Evolutionary conservation across 2,113 vertebrate species (phyloP), one percentile per base, ranked within the genome.

Genomic region (Thryonomys swinderianus): DNA sequence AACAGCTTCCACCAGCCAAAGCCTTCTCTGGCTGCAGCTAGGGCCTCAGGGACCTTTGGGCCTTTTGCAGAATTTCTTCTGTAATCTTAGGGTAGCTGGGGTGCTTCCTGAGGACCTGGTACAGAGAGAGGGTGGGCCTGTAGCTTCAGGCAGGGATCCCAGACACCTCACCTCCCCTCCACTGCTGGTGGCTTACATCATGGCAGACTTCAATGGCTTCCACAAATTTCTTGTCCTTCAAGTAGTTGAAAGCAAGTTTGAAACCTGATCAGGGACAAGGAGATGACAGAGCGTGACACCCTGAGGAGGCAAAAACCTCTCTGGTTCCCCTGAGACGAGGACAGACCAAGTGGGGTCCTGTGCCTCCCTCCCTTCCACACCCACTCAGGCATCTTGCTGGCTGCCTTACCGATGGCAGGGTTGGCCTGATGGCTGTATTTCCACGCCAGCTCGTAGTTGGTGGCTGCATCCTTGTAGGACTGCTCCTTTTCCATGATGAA

Each of bases 401-500:
- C 11, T 17, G 66, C 73, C 98, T 94, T 92, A 99, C 99, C 98
- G 0, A 98, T 88, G 23, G 98, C 94, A 1, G 98, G 98, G 95
- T 90, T 98, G 69, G 96, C 78, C 5, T 92, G 95, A 74, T 97
- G 97, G 82, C 98, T 98, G 78, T 98, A 98, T 66, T 98, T 98
- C 99, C 98, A 99, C 88, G 99, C 98, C 67, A 98, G 97, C 83
- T 98, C 98, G 25, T 99, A 99, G 90, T 98, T 98, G 80, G 87
- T 45, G 57, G 98, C 98, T 13, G 99, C 98, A 0, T 99, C 98
- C 87, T 97, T 98, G 91, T 98, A 98, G 14, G 98, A 97, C 85
- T 98, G 98, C 55, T 99, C 99, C 69, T 98, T 99, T 94, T 99
- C 98, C 98, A 98, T 98, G 69, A 99, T 98, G 94, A 98, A 98